A percentile compares a stretch with the other conserved stretches of the same genome.
These are phyloP conservation scores for Rapana venosa DNA, from an alignment of 2,888 invertebrate species.

Conservation along the genomic window DNA sequence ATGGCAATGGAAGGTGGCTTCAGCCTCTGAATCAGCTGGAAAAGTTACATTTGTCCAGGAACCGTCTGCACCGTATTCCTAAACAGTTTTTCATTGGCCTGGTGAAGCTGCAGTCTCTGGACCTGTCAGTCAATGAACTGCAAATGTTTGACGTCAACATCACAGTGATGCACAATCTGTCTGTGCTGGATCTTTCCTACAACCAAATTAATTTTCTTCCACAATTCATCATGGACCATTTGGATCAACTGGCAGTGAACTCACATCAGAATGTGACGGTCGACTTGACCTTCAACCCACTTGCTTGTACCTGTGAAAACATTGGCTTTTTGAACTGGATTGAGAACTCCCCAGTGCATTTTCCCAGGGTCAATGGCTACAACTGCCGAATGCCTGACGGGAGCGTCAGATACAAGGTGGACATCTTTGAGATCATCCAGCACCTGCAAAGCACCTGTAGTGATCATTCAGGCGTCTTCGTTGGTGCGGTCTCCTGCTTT, in stretches of 20 bases:
- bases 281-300: conserved; percentile 42
- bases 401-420: neutral
- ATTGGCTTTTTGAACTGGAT: conserved; percentile 47
- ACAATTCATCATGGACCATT: conserved; percentile 26
- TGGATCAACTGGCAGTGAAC: conserved; percentile 9
- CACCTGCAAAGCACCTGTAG: neutral
- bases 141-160: conserved; percentile 29
- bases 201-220: conserved; percentile 35
- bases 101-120: neutral
- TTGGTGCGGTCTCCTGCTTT: conserved; percentile 34
- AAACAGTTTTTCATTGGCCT: neutral
- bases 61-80: conserved; percentile 7
- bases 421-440: conserved; percentile 29
- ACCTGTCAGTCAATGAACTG: neutral
- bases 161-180: conserved; percentile 36
- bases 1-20: neutral
- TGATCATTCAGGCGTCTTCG: conserved; percentile 21
- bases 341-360: conserved; percentile 7
- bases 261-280: neutral
- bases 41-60: neutral
- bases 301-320: conserved; percentile 46
- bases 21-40: neutral
- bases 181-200: conserved; percentile 37
- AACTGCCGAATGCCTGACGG: conserved; percentile 29
- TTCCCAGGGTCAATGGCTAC: neutral